phyloP scores from a whole-genome alignment of 2,888 invertebrate species.

The Notodonta dromedarius region DNA sequence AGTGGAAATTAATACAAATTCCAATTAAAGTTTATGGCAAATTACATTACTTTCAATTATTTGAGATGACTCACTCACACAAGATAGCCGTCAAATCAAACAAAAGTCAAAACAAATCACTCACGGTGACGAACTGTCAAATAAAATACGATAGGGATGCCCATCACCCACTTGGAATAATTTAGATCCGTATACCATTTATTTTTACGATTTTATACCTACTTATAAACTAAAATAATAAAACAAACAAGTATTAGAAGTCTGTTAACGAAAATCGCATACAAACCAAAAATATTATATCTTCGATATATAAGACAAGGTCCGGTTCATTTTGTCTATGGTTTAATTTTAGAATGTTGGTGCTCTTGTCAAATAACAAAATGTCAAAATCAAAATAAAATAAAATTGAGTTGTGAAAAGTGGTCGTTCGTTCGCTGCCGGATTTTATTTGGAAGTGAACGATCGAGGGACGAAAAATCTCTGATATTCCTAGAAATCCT shows the following conservation, averaged over 20 bases:
- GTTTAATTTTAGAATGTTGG: slow-evolving; percentile 41
- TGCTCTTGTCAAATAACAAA: slow-evolving; percentile 45
- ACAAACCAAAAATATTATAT: no score
- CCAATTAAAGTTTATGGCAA: no score
- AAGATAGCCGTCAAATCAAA: slow-evolving; percentile 6
- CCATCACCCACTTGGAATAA: no score
- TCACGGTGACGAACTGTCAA: slow-evolving; percentile 22
- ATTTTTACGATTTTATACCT: no score
- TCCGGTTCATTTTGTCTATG: slow-evolving; percentile 25
- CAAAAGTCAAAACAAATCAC: slow-evolving; percentile 34
- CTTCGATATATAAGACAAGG: not conserved
- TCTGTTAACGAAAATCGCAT: no score
- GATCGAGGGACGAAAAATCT: slow-evolving; percentile 65
- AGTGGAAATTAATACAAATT: not conserved
- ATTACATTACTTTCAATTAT: not conserved
- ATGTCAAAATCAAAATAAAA: slow-evolving; percentile 54
- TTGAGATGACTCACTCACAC: slow-evolving; percentile 37
- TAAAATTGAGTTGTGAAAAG: slow-evolving; percentile 64
- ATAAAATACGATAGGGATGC: slow-evolving; percentile 1
- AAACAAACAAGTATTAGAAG: no score
- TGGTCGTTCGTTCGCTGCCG: slow-evolving; percentile 49
- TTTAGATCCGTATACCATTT: no score
- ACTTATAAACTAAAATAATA: no score
- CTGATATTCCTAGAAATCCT: slow-evolving; percentile 68
- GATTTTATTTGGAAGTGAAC: slow-evolving; percentile 69